Evolutionary conservation across 1,140 invertebrate genomes (phyloP).

Genomic region (Potamilus streckersoni): DNA sequence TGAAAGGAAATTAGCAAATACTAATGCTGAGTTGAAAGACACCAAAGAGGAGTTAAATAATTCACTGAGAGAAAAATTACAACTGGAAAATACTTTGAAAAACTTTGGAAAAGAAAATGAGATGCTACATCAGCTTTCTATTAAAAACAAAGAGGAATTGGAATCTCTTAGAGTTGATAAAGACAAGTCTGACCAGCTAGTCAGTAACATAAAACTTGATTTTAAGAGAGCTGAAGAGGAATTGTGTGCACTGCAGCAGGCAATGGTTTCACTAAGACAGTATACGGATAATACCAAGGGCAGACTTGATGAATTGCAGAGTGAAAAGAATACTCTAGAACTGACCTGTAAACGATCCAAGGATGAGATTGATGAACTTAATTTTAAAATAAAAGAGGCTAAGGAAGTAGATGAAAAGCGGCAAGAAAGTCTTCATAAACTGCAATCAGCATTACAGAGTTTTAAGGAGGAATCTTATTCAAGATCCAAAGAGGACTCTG

Average conservation of each 20-base stretch:
- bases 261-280: no score
- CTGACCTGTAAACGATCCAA: background rate
- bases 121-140: no score
- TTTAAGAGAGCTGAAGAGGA: no score
- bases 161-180: no score
- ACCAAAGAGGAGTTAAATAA: constrained; percentile 3
- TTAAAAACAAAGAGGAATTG: no score
- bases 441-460: background rate
- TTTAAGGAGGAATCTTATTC: constrained; percentile 13
- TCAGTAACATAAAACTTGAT: no score
- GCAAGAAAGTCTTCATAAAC: constrained; percentile 7
- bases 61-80: constrained; percentile 3
- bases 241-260: no score
- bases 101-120: no score
- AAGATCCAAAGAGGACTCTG: background rate
- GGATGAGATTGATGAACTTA: constrained; percentile 11
- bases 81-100: background rate
- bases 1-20: constrained; percentile 8
- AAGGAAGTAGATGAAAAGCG: constrained; percentile 1
- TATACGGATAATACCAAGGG: background rate
- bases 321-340: constrained; percentile 10
- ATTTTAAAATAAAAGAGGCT: background rate
- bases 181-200: no score
- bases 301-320: background rate
- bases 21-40: background rate